Base-by-base conservation (phyloP, 2,113 vertebrate species). In the Naja naja region DNA sequence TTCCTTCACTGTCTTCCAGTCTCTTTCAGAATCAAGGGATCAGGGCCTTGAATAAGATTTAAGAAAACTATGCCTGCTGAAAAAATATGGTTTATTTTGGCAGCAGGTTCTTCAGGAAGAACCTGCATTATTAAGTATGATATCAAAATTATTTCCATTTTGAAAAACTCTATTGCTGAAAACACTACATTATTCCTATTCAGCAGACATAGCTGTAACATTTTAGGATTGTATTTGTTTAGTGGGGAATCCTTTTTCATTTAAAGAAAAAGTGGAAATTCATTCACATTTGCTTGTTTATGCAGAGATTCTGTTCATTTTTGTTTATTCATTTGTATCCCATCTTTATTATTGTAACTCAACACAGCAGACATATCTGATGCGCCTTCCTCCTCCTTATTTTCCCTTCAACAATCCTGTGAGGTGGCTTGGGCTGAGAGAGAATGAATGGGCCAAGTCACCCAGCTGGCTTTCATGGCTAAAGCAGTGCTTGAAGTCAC, bases 1-100 rank as follows among this genome's bases (percentile, higher is more conserved):
- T 94, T 95, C 85, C 89, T 9, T 87, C 89, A 87, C 85, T 93
- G 43, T 87, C 34, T 45, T 85, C 55, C 43, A 60, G 27, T 60
- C 49, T 34, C 55, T 87, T 87, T 93, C 64, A 14, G 92, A 86
- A 87, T 87, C 88, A 64, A 90, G 54, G 25, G 47, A 54, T 54
- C n/a, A 87, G 22, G 54, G 54, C 60, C 23, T 27, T 58, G 43
- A 64, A 90, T 86, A 86, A 90, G 58, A 56, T 60, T 27, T 53
- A 5, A 52, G 22, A 52, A 90, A 90, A 89, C 23, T 43, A 56
- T n/a, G 81, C 69, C 22, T 18, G 6, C n/a, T 16, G 27, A 58
- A 56, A 89, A 58, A 56, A 89, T 45, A 60, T 9, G 45, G 34
- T 89, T 56, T 92, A 11, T 3, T 25, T 85, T 49, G 25, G 1